phyloP scores from a whole-genome alignment of 2,888 invertebrate species.

The Caenorhabditis zanzibari region DNA sequence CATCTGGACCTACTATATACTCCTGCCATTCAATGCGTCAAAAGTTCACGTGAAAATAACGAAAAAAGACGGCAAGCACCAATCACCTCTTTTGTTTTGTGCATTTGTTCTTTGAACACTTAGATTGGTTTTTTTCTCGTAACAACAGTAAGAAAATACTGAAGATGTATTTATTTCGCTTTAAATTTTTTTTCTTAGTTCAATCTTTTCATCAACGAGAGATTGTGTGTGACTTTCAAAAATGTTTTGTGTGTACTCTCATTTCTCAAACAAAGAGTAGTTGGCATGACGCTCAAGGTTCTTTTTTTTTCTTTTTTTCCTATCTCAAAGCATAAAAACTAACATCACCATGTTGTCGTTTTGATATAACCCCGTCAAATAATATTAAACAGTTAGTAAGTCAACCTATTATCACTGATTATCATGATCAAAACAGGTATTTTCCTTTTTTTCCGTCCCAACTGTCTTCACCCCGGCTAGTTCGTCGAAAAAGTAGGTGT shows the following conservation, averaged over 20 bases:
- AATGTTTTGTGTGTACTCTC: slow-evolving; percentile 11
- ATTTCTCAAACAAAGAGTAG: neutral
- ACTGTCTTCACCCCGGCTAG: slow-evolving; percentile 10
- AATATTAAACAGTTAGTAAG: slow-evolving; percentile 13
- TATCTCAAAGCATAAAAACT: neutral
- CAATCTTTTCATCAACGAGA: neutral
- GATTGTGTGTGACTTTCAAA: slow-evolving; percentile 13
- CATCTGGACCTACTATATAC: neutral
- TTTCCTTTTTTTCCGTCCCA: neutral
- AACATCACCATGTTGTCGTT: slow-evolving; percentile 4
- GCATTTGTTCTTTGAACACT: slow-evolving; percentile 55
- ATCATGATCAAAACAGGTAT: slow-evolving; percentile 39
- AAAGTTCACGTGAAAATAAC: slow-evolving; percentile 49
- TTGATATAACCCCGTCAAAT: neutral
- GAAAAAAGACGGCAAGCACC: no score
- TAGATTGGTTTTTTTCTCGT: slow-evolving; percentile 9
- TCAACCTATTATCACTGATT: slow-evolving; percentile 9
- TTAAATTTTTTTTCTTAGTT: neutral
- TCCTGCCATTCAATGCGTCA: neutral
- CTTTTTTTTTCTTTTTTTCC: neutral
- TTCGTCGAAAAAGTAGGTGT: slow-evolving; percentile 48
- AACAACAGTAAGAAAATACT: slow-evolving; percentile 28
- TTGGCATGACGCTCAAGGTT: neutral
- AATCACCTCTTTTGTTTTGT: slow-evolving; percentile 56
- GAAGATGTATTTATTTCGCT: slow-evolving; percentile 4